Evolutionary conservation across 2,113 vertebrate species (phyloP), one percentile per base, ranked within the genome.

Genomic region (Ptilorrhoa leucosticta): DNA sequence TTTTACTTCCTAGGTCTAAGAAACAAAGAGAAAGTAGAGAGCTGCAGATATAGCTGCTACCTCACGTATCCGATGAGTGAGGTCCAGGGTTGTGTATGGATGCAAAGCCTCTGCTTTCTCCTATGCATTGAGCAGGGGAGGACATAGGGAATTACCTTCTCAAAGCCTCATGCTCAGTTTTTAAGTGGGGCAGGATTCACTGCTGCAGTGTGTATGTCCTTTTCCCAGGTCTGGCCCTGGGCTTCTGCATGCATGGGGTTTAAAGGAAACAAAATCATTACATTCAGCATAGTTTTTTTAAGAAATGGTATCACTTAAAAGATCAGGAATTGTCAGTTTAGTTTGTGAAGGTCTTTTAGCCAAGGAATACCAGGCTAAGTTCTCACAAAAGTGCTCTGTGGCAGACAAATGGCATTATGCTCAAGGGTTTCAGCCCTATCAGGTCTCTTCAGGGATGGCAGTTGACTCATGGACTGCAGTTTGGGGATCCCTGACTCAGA

Each of bases 41-140:
- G 18, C 33, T 78, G 78, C 44, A 35, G 18, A 35, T 8, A 7
- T 10, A 31, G 51, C 35, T 80, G 24, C 23, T 5, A 0, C 48
- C 9, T 79, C 40, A 16, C 0, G 0, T 22, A 7, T 76, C 48
- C 1, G 1, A 12, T 51, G 20, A 57, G 24, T 35, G 42, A 89
- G 11, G 45, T 60, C 65, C 16, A 71, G 20, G 16, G 27, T 68
- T 0, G 0, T 28, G 14, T 17, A 19, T 40, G 47, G 45, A 26
- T 71, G 31, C 24, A 35, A 88, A 65, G 31, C 9, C 10, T 44
- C 13, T 22, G 17, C 57, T 54, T 78, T 87, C 26, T 89, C 44
- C 39, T 28, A 0, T 60, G 33, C 10, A 10, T 10, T 31, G 20
- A n/a, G 30, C 17, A 40, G 24, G 20, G 30, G 56, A 77, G n/a